These are phyloP conservation scores for Pimephales promelas DNA, from an alignment of 2,113 vertebrate genomes.

Conservation along the genomic window DNA sequence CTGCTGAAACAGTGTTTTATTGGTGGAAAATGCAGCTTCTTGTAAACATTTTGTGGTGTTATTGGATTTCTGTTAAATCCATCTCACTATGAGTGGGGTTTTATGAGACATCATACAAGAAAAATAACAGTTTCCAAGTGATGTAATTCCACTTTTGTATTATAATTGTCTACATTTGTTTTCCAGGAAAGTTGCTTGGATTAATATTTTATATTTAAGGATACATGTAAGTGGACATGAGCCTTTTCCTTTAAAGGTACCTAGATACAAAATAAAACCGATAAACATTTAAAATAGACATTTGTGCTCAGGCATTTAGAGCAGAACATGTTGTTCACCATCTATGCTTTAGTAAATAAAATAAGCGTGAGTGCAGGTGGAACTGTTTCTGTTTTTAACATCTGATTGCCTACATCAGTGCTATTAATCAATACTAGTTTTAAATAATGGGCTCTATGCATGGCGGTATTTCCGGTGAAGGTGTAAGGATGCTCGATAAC, in stretches of 20 bases:
- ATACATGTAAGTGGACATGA: constrained; percentile 10
- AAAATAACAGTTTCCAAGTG: constrained; percentile 48
- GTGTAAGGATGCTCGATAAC: too few relatives aligned
- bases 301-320: not conserved
- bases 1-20: constrained; percentile 24
- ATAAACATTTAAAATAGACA: not conserved
- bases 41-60: constrained; percentile 35
- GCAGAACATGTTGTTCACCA: not conserved
- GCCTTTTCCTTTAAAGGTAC: not conserved
- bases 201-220: constrained; percentile 3
- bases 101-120: constrained; percentile 40
- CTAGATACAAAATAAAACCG: not conserved
- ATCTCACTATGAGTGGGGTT: constrained; percentile 30
- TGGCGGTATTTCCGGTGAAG: too few relatives aligned
- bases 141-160: constrained; percentile 43
- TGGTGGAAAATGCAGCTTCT: constrained; percentile 47
- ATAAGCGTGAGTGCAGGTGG: not conserved
- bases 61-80: constrained; percentile 45
- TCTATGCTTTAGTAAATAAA: not conserved
- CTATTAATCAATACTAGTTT: not conserved
- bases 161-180: constrained; percentile 27
- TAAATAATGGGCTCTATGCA: too few relatives aligned
- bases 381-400: not conserved
- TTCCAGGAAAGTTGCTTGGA: constrained; percentile 42
- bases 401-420: not conserved